Conservation (phyloP, 1,140 invertebrate genomes). For the Eufriesea mexicana region DNA sequence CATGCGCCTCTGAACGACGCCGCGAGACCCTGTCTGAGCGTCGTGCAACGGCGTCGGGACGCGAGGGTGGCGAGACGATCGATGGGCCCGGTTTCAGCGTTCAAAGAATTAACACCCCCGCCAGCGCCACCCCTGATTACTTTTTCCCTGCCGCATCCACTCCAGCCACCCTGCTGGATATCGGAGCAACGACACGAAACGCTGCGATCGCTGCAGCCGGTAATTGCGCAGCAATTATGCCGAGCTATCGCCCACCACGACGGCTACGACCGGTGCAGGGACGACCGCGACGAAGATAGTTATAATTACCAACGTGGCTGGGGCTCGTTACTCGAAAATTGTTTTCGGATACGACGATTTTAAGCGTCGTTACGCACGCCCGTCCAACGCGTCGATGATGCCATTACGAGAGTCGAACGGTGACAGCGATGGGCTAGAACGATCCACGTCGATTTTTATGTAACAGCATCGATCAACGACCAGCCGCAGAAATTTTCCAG, state of each 20-base stretch:
- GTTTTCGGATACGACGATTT: constrained; percentile 51
- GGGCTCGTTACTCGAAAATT: constrained; percentile 43
- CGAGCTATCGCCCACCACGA: constrained; percentile 50
- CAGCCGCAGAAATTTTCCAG: constrained; percentile 34
- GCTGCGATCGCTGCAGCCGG: constrained; percentile 38
- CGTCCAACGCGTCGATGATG: constrained; percentile 21
- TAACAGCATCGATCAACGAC: constrained; percentile 47
- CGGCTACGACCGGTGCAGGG: neutral
- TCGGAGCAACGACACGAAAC: neutral
- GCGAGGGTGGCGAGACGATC: constrained; percentile 15
- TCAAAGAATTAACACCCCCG: constrained; percentile 35
- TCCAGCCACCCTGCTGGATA: constrained; percentile 29
- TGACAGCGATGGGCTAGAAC: too few species aligned
- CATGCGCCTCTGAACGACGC: neutral
- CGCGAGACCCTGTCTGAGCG: too few species aligned
- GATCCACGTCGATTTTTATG: constrained; percentile 41
- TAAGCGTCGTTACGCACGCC: constrained; percentile 35
- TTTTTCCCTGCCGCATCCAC: constrained; percentile 18
- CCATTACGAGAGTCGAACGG: constrained; percentile 23
- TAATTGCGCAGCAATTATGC: constrained; percentile 68
- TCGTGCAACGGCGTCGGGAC: neutral
- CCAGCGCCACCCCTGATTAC: constrained; percentile 2
- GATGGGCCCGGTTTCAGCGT: neutral
- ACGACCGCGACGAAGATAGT: constrained; percentile 11
- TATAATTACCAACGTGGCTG: constrained; percentile 37